Evolutionary conservation across 1,140 invertebrate genomes (phyloP).

Genomic region (Zaprionus taronus): DNA sequence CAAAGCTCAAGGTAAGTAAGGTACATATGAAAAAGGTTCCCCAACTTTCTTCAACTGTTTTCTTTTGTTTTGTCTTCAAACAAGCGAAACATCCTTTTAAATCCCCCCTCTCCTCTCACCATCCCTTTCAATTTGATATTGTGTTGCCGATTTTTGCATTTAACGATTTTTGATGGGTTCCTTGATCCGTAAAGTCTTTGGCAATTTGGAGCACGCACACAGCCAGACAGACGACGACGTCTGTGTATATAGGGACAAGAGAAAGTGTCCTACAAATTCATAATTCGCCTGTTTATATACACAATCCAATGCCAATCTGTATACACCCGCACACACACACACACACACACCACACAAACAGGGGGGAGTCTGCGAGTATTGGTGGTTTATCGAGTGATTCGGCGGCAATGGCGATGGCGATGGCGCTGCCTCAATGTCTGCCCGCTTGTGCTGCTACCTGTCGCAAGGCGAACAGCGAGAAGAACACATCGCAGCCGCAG

Average conservation of each 20-base stretch:
- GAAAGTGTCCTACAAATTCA: conserved; percentile 75
- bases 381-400: conserved; percentile 65
- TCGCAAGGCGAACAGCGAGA: conserved; percentile 30
- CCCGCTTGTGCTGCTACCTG: conserved; percentile 58
- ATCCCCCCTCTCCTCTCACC: background rate
- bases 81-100: conserved; percentile 4
- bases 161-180: conserved; percentile 82
- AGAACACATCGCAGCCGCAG: conserved; percentile 21
- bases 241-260: conserved; percentile 9
- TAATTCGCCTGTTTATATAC: conserved; percentile 76
- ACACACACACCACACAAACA: conserved; percentile 17
- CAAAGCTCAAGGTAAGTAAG: conserved; percentile 59
- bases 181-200: conserved; percentile 78
- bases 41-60: background rate
- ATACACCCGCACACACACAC: conserved; percentile 23
- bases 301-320: conserved; percentile 36
- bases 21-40: background rate
- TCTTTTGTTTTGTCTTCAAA: conserved; percentile 2
- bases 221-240: conserved; percentile 3
- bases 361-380: conserved; percentile 51
- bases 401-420: conserved; percentile 5
- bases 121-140: conserved; percentile 35
- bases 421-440: conserved; percentile 66
- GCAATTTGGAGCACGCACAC: conserved; percentile 50
- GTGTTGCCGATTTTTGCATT: conserved; percentile 63